A percentile compares a stretch with the other conserved stretches of the same genome.
Evolutionary conservation across 2,888 invertebrate genomes (phyloP).

Genomic region (Operophtera brumata): DNA sequence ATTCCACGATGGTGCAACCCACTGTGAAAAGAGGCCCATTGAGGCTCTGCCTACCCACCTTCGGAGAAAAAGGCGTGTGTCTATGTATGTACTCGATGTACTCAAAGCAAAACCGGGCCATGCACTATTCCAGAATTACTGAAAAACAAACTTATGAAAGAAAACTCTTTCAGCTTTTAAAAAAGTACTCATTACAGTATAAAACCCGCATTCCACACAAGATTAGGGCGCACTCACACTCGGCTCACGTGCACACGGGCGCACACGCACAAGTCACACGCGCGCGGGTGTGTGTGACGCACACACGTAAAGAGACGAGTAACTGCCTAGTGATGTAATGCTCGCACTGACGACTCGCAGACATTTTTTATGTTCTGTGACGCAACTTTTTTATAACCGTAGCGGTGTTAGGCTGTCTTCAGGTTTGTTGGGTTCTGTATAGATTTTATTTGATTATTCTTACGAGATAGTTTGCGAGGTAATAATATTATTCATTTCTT

Average conservation of each 20-base stretch:
- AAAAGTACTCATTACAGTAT: constrained; percentile 72
- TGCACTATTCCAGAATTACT: constrained; percentile 36
- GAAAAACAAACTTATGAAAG: constrained; percentile 50
- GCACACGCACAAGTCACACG: no score
- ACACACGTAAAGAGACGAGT: constrained; percentile 36
- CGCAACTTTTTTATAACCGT: constrained; percentile 76
- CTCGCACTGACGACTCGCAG: constrained; percentile 72
- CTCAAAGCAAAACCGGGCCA: constrained; percentile 5
- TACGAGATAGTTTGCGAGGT: no score
- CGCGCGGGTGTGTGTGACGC: constrained; percentile 43
- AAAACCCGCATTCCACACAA: constrained; percentile 77
- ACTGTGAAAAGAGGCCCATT: no score
- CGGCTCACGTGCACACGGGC: no score
- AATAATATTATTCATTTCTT: no score
- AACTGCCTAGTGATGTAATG: constrained; percentile 67
- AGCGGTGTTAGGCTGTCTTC: constrained; percentile 54
- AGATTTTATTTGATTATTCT: neutral
- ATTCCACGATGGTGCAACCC: no score
- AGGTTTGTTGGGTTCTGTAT: constrained; percentile 29
- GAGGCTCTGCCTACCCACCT: no score
- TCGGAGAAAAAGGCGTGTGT: no score
- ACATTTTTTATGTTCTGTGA: constrained; percentile 79
- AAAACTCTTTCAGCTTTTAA: constrained; percentile 72
- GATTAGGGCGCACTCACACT: constrained; percentile 66
- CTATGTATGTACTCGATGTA: no score